phyloP scores from a whole-genome alignment of 2,797 vertebrate genomes.

The Propithecus deckenii region DNA sequence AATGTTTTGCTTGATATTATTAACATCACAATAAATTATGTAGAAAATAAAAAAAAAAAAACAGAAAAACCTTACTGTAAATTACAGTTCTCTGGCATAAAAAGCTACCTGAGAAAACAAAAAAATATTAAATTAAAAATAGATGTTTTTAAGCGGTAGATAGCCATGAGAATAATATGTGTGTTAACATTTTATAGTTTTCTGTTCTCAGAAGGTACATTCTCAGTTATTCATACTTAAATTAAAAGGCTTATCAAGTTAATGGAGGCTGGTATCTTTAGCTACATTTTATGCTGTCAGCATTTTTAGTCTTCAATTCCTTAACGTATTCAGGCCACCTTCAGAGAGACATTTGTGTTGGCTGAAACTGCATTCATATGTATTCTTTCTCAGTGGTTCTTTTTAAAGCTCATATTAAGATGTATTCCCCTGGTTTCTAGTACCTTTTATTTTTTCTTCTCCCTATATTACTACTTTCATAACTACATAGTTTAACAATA shows the following conservation, averaged over 20 bases:
- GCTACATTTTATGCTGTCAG: slow-evolving; percentile 35
- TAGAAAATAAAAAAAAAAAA: too few relatives aligned
- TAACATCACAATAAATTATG: slow-evolving; percentile 26
- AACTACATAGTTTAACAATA: slow-evolving; percentile 37
- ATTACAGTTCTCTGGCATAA: background rate
- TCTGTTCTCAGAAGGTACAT: slow-evolving; percentile 28
- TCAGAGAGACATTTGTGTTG: background rate
- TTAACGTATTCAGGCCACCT: background rate
- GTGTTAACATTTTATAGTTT: background rate
- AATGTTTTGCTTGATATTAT: background rate
- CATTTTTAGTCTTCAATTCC: background rate
- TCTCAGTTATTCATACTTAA: slow-evolving; percentile 57
- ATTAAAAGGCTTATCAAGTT: slow-evolving; percentile 59
- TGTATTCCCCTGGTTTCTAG: background rate
- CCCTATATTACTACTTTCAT: slow-evolving; percentile 10
- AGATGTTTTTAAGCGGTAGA: background rate
- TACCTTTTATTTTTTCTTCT: background rate
- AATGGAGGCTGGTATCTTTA: slow-evolving; percentile 26
- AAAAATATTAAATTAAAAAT: background rate
- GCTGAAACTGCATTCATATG: background rate
- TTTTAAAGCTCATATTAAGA: slow-evolving; percentile 57
- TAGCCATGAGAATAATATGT: background rate
- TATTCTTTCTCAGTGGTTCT: background rate
- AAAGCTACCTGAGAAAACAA: background rate
- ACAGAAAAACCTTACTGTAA: background rate